Evolutionary conservation across 2,113 vertebrate species (phyloP).

Genomic region (Eleginops maclovinus): DNA sequence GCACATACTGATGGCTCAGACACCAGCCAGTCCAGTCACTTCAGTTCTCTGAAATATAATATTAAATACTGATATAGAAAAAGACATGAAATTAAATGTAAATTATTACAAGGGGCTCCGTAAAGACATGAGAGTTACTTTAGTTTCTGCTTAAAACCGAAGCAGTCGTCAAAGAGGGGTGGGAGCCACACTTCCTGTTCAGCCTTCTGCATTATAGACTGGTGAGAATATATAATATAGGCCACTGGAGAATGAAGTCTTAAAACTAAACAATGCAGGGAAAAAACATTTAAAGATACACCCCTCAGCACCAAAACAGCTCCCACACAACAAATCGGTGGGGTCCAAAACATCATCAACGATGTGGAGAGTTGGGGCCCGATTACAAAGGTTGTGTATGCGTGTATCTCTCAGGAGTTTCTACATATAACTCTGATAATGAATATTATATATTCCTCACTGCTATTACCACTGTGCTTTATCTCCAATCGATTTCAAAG

Average conservation of each 20-base stretch:
- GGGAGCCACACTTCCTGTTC: neutral
- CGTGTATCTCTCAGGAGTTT: neutral
- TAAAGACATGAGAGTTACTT: slow-evolving; percentile 2
- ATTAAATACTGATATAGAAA: slow-evolving; percentile 64
- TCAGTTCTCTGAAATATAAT: slow-evolving; percentile 53
- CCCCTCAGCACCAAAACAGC: neutral
- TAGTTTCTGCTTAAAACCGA: slow-evolving; percentile 17
- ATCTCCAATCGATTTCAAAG: neutral
- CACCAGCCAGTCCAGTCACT: slow-evolving; percentile 54
- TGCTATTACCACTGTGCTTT: neutral
- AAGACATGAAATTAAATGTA: slow-evolving; percentile 24
- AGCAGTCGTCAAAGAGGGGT: neutral
- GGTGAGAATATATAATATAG: neutral
- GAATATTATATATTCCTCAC: neutral
- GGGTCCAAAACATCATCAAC: neutral
- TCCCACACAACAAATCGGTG: neutral
- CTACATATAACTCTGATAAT: neutral
- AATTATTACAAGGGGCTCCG: slow-evolving; percentile 5
- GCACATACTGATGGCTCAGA: slow-evolving; percentile 60
- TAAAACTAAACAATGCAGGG: neutral
- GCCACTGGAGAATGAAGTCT: slow-evolving; percentile 2
- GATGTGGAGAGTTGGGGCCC: too few species aligned
- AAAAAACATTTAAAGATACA: neutral
- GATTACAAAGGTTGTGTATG: neutral
- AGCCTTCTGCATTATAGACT: neutral